A percentile compares a stretch with the other conserved stretches of the same genome.
Conservation (phyloP, 2,888 invertebrate species). For the Chaetogeoica ovagalla region DNA sequence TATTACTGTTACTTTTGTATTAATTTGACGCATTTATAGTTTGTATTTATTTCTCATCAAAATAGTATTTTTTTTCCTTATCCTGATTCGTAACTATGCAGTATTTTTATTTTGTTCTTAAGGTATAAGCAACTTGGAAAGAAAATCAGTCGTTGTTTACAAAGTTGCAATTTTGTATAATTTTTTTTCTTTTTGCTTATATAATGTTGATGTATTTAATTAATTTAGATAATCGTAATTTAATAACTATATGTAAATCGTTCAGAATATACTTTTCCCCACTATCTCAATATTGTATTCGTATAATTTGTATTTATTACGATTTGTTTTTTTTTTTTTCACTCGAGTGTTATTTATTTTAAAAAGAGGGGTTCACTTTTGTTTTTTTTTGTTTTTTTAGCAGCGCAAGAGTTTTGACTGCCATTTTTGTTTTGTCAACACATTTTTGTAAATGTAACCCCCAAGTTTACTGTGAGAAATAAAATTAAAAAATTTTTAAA, state of each 20-base stretch:
- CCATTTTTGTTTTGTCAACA: constrained; percentile 18
- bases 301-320: constrained; percentile 29
- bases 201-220: background rate
- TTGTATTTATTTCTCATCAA: constrained; percentile 20
- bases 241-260: constrained; percentile 11
- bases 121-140: background rate
- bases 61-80: constrained; percentile 34
- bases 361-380: background rate
- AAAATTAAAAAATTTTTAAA: constrained; percentile 4
- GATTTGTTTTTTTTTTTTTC: background rate
- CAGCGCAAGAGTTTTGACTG: background rate
- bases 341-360: constrained; percentile 24
- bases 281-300: constrained; percentile 38
- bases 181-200: background rate
- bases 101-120: constrained; percentile 30
- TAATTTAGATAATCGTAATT: constrained; percentile 6
- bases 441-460: constrained; percentile 24
- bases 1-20: constrained; percentile 33
- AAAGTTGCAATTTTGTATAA: constrained; percentile 14
- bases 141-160: background rate
- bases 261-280: background rate
- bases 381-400: constrained; percentile 21
- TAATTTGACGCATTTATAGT: constrained; percentile 32
- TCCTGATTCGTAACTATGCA: background rate
- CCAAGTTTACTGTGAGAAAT: constrained; percentile 15